Evolutionary conservation across 2,888 invertebrate species (phyloP).

Genomic region (Scelioninae gen. 2): DNA sequence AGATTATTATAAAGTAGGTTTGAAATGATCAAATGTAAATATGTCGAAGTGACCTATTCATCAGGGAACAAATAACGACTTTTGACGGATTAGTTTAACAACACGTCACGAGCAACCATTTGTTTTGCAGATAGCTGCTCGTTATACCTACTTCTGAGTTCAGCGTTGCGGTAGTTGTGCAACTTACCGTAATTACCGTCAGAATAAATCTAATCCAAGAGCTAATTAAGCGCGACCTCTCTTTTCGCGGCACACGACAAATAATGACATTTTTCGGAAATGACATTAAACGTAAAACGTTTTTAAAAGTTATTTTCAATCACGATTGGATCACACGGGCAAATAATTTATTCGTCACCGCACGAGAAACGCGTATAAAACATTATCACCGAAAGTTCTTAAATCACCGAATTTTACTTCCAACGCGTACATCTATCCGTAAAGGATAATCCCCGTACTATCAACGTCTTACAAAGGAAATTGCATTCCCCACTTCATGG

Average conservation of each 20-base stretch:
- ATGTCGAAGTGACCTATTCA: not conserved
- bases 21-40: not conserved
- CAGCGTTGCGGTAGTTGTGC: not conserved
- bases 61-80: not conserved
- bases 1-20: no score
- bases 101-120: conserved; percentile 19
- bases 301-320: no score
- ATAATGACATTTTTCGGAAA: not conserved
- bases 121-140: conserved; percentile 11
- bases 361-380: no score
- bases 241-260: not conserved
- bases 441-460: no score
- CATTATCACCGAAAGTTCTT: no score
- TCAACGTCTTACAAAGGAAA: no score
- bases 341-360: no score
- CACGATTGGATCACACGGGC: no score
- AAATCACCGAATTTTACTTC: no score
- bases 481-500: no score
- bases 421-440: no score
- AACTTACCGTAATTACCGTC: conserved; percentile 20
- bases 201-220: conserved; percentile 9
- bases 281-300: no score
- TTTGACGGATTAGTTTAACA: conserved; percentile 21
- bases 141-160: conserved; percentile 12
- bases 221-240: conserved; percentile 1